Percentiles rank a stretch among this genome's conserved stretches.
phyloP scores from a whole-genome alignment of 2,888 invertebrate genomes.

The Dermolepida albohirtum region DNA sequence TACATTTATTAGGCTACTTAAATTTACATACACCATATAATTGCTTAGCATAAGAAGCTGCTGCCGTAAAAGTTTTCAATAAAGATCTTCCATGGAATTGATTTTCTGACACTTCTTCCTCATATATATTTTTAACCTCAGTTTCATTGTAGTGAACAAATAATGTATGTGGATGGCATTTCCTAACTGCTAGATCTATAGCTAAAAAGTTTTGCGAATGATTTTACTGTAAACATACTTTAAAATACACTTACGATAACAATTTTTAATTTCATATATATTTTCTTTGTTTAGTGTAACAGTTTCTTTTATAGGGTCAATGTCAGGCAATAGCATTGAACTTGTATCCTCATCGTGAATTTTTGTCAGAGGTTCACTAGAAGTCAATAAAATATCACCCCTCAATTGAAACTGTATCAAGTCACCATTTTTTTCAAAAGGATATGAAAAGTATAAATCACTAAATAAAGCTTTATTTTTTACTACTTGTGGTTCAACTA shows the following conservation, averaged over 20 bases:
- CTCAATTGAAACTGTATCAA: conserved; percentile 74
- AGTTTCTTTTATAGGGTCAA: conserved; percentile 81
- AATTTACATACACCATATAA: conserved; percentile 74
- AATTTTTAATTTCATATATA: conserved; percentile 72
- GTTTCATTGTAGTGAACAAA: conserved; percentile 77
- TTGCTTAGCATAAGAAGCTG: conserved; percentile 81
- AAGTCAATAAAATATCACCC: conserved; percentile 76
- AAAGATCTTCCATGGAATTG: conserved; percentile 79
- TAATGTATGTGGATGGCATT: conserved; percentile 80
- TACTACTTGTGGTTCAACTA: conserved; percentile 68
- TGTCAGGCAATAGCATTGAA: conserved; percentile 73
- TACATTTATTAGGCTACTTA: background rate
- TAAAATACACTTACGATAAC: conserved; percentile 76
- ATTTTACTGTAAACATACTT: background rate
- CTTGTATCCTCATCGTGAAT: conserved; percentile 66
- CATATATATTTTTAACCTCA: conserved; percentile 76
- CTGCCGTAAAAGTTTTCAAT: conserved; percentile 80
- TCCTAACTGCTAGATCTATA: conserved; percentile 63
- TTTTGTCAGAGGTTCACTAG: conserved; percentile 72
- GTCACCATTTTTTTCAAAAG: conserved; percentile 72
- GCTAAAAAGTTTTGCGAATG: conserved; percentile 63
- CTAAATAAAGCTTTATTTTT: conserved; percentile 71
- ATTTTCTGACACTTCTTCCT: conserved; percentile 73
- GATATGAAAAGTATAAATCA: conserved; percentile 70
- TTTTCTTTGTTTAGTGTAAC: conserved; percentile 74